Percentiles rank a stretch among this genome's conserved stretches.
These are phyloP conservation scores for Nymphicus hollandicus DNA, from an alignment of 2,113 vertebrate species.

Conservation along the genomic window DNA sequence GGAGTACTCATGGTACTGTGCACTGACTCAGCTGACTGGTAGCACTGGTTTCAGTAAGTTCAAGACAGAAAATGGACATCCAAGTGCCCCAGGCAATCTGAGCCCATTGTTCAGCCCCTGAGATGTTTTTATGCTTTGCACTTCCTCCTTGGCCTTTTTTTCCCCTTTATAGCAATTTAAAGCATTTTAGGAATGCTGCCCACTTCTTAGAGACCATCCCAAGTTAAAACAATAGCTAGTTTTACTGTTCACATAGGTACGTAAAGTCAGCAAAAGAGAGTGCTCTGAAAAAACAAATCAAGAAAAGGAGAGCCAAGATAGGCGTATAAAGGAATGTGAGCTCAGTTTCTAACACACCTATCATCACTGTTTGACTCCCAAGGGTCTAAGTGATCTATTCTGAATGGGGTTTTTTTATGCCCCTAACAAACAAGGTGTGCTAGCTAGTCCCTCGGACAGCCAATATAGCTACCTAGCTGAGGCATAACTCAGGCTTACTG, in stretches of 20 bases:
- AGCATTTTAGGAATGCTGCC: conserved; percentile 5
- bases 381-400: background rate
- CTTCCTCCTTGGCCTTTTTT: background rate
- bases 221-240: background rate
- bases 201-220: background rate
- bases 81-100: background rate
- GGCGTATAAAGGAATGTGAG: background rate
- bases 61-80: background rate
- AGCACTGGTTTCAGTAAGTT: background rate
- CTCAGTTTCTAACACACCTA: background rate
- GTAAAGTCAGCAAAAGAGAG: background rate
- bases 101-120: background rate
- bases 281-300: background rate
- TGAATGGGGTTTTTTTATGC: background rate
- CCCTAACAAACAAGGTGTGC: background rate
- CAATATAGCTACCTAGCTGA: background rate
- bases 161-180: background rate
- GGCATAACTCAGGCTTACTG: background rate
- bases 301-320: background rate
- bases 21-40: background rate
- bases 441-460: background rate
- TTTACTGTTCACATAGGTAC: background rate
- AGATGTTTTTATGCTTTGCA: background rate
- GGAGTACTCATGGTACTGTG: background rate
- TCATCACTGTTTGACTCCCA: background rate